A percentile compares a stretch with the other conserved stretches of the same genome.
Evolutionary conservation across 2,113 vertebrate species (phyloP).

Genomic region (Ptyas mucosa): DNA sequence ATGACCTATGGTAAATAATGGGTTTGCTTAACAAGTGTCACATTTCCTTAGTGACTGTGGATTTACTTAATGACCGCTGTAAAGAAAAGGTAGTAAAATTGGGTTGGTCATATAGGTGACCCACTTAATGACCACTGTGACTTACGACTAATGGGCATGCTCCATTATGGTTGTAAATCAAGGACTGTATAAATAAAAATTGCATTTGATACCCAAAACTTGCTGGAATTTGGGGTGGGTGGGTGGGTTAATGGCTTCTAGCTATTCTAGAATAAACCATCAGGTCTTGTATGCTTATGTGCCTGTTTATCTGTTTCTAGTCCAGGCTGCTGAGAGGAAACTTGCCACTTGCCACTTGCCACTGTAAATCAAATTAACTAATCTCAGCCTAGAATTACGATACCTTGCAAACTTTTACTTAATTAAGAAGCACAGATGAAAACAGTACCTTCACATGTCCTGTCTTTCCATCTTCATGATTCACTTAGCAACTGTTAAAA

Average conservation of each 20-base stretch:
- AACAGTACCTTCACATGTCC: not conserved
- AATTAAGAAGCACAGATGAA: not conserved
- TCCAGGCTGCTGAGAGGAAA: not conserved
- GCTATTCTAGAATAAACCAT: not conserved
- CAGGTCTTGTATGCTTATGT: not conserved
- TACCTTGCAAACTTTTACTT: not conserved
- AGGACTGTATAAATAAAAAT: not conserved
- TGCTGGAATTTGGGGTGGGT: not conserved
- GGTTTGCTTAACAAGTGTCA: not conserved
- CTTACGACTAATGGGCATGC: not conserved
- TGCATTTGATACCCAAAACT: not conserved
- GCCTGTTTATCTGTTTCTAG: not conserved
- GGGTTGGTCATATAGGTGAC: not conserved
- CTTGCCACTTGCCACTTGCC: not conserved
- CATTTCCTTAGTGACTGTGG: not conserved
- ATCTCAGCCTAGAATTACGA: not conserved
- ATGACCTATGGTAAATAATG: not conserved
- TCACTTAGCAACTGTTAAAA: conserved; percentile 9
- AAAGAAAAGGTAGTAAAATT: not conserved
- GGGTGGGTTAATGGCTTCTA: not conserved
- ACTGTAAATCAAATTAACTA: not conserved
- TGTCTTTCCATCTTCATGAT: not conserved
- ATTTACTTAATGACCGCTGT: not conserved
- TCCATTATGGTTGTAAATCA: not conserved
- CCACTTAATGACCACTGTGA: not conserved